Base-by-base conservation (phyloP, 2,113 vertebrate genomes). In the Danionella cerebrum region DNA sequence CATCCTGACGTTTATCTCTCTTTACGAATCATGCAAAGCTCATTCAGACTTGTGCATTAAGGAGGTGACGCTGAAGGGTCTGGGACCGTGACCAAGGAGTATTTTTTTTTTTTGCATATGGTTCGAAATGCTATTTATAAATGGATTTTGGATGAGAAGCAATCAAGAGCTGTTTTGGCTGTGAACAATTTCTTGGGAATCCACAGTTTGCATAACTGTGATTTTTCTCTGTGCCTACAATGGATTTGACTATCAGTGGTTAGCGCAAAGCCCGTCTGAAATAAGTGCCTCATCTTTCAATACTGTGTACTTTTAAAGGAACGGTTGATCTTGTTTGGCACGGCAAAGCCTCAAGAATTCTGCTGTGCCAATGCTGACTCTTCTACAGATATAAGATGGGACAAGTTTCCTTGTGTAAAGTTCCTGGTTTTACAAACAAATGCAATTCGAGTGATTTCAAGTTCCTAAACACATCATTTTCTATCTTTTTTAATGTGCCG, bases 241-340 rank as follows among this genome's bases (percentile, higher is more conserved):
- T 52, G 63, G 29, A 35, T 39, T 50, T 31, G 69, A 62, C 68
- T 71, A 64, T 69, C 59, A 38, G 47, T 21, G 48, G 31, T 31
- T 31, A 31, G 48, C 31, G 18, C 25, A 42, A 65, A 65, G 12
- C 18, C 35, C 53, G 60, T 62, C 14, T 51, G 18, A 24, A 53
- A 33, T 19, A 76, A 73, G 74, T 79, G 74, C 78, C 75, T 78
- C 44, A 47, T 70, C 38, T 70, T 73, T 58, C 6, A 58, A 27
- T 38, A 33, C 63, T 19, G 21, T 16, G 25, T 31, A 68, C 52
- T 12, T 48, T 57, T 44, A 71, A 75, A 55, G 76, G 73, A 76
- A 76, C 77, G n/a, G n/a, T n/a, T n/a, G n/a, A n/a, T n/a, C n/a
- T n/a, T n/a, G n/a, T n/a, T n/a, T n/a, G n/a, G n/a, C n/a, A n/a